These are phyloP conservation scores for Pollimyrus isidori DNA, from an alignment of 2,113 vertebrate genomes.

Conservation along the genomic window DNA sequence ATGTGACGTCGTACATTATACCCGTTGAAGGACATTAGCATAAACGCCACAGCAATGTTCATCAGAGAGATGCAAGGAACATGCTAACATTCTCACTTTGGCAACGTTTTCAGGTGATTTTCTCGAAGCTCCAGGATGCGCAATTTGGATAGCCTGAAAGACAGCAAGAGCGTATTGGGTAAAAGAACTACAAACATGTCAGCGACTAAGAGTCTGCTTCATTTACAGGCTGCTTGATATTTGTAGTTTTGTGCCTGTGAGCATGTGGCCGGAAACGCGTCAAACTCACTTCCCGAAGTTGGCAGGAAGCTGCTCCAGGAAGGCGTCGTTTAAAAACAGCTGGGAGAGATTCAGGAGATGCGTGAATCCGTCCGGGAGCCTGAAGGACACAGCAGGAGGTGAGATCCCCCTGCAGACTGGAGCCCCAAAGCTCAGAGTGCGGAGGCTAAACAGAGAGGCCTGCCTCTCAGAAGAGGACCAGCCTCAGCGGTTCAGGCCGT, in stretches of 20 bases:
- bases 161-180: not conserved
- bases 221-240: not conserved
- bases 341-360: slow-evolving; percentile 97
- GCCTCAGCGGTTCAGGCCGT: not conserved
- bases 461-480: too few relatives aligned
- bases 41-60: not conserved
- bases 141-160: slow-evolving; percentile 87
- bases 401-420: slow-evolving; percentile 15
- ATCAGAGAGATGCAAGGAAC: not conserved
- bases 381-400: slow-evolving; percentile 48
- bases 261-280: not conserved
- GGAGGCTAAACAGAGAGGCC: too few relatives aligned
- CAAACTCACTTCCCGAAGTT: slow-evolving; percentile 94
- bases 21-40: not conserved
- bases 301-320: slow-evolving; percentile 94
- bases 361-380: slow-evolving; percentile 96
- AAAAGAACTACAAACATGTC: not conserved
- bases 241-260: not conserved
- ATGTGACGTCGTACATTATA: not conserved
- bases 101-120: slow-evolving; percentile 98
- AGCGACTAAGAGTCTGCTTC: not conserved
- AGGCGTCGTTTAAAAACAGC: slow-evolving; percentile 98
- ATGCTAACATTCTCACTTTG: slow-evolving; percentile 80
- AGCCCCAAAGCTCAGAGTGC: not conserved
- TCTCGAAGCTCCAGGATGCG: slow-evolving; percentile 95